phyloP scores from a whole-genome alignment of 2,113 vertebrate genomes.

The Sylvilagus bachmani region DNA sequence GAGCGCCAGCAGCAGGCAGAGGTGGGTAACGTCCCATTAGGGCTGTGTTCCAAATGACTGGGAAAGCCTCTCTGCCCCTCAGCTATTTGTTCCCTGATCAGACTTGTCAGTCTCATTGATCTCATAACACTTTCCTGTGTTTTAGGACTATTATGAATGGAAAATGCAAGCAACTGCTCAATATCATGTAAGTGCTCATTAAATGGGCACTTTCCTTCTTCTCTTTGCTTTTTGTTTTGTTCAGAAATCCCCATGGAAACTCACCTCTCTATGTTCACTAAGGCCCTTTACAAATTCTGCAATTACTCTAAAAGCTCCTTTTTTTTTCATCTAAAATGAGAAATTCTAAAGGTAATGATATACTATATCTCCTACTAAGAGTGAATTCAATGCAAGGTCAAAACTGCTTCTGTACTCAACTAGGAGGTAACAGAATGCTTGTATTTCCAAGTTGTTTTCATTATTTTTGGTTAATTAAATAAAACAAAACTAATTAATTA shows the following conservation, averaged over 20 bases:
- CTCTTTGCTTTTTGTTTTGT: background rate
- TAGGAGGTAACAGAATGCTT: slow-evolving; percentile 12
- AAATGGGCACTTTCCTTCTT: background rate
- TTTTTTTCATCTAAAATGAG: slow-evolving; percentile 62
- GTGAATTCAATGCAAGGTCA: slow-evolving; percentile 63
- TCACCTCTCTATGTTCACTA: slow-evolving; percentile 40
- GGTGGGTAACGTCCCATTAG: rapidly evolving
- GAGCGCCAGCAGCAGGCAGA: background rate
- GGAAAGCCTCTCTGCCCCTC: background rate
- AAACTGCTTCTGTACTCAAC: slow-evolving; percentile 53
- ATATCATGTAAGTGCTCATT: slow-evolving; percentile 4
- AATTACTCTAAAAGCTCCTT: slow-evolving; percentile 72
- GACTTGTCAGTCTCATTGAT: background rate
- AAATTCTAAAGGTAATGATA: slow-evolving; percentile 72
- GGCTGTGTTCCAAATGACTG: no score
- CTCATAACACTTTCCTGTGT: background rate
- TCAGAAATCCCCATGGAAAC: slow-evolving; percentile 77
- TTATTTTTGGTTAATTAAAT: slow-evolving; percentile 65
- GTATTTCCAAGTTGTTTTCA: slow-evolving; percentile 49
- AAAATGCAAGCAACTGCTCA: background rate
- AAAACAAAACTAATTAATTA: slow-evolving; percentile 62
- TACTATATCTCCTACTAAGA: slow-evolving; percentile 58
- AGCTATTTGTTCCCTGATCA: background rate
- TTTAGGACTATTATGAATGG: background rate
- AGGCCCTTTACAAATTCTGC: slow-evolving; percentile 66